A percentile compares a stretch with the other conserved stretches of the same genome.
Evolutionary conservation across 2,888 invertebrate genomes (phyloP).

Genomic region (Bibio marci): DNA sequence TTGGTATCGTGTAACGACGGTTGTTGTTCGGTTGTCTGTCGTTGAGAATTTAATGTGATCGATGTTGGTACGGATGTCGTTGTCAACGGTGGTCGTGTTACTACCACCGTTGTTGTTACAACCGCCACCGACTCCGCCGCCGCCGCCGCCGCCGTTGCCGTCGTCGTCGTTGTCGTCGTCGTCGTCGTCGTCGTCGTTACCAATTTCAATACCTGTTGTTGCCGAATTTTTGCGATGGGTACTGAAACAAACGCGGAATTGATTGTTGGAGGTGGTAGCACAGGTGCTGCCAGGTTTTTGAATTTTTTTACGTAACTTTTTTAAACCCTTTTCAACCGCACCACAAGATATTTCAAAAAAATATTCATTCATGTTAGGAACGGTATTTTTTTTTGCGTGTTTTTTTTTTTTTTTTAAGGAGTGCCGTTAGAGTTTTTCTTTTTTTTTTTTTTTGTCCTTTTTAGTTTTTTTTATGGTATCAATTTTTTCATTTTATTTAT

Average conservation of each 20-base stretch:
- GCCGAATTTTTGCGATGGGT: neutral
- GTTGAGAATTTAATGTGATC: neutral
- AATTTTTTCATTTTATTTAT: too few relatives aligned
- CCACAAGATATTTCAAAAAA: constrained; percentile 1
- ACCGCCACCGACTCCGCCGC: too few relatives aligned
- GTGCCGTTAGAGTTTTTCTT: too few relatives aligned
- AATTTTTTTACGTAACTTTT: neutral
- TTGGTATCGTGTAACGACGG: neutral
- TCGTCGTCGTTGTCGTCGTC: too few relatives aligned
- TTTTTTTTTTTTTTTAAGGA: too few relatives aligned
- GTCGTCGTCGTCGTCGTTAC: too few relatives aligned
- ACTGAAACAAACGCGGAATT: neutral
- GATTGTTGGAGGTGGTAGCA: neutral
- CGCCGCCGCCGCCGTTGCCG: too few relatives aligned
- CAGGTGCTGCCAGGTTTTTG: constrained; percentile 1
- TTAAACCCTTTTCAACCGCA: neutral
- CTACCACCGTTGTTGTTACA: too few relatives aligned
- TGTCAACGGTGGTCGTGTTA: neutral
- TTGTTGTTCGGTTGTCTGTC: too few relatives aligned
- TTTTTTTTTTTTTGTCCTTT: too few relatives aligned
- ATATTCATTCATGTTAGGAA: constrained; percentile 1
- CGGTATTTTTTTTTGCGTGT: too few relatives aligned
- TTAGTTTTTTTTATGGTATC: too few relatives aligned
- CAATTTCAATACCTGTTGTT: neutral
- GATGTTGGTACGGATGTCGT: neutral